Evolutionary conservation across 2,888 invertebrate species (phyloP).

Genomic region (Andricus quercusramuli): DNA sequence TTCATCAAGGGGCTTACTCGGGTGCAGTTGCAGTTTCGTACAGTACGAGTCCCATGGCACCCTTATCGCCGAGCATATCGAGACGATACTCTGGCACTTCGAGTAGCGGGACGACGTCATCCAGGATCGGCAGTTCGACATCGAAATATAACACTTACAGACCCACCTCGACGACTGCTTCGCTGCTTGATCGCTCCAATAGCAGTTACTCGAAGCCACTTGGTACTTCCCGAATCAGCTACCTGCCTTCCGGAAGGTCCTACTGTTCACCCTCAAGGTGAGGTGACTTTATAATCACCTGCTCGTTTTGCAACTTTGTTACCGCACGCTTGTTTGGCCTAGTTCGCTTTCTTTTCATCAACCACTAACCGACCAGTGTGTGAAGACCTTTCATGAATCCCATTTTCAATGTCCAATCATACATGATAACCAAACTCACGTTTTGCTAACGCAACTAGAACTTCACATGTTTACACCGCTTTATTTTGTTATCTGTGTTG

Average conservation of each 20-base stretch:
- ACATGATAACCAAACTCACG: neutral
- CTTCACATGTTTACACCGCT: neutral
- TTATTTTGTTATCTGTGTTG: no score
- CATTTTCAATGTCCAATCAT: neutral
- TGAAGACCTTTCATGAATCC: neutral
- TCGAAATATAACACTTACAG: constrained; percentile 67
- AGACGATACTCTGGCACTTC: constrained; percentile 68
- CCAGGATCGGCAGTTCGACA: constrained; percentile 59
- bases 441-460: neutral
- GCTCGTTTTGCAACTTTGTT: neutral
- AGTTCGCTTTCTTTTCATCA: neutral
- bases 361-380: neutral
- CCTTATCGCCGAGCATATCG: constrained; percentile 68
- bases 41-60: constrained; percentile 72
- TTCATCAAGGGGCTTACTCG: constrained; percentile 71
- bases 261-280: constrained; percentile 61
- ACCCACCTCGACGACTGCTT: constrained; percentile 52
- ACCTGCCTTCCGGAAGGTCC: constrained; percentile 49
- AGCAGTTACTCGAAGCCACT: constrained; percentile 58
- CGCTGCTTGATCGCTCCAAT: constrained; percentile 60
- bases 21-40: constrained; percentile 74
- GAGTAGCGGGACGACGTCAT: constrained; percentile 58
- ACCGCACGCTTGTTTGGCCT: neutral
- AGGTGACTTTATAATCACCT: constrained; percentile 40
- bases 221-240: constrained; percentile 45